Evolutionary conservation across 2,797 vertebrate species (phyloP), one percentile per base, ranked within the genome.

Genomic region (Alcedo atthis): DNA sequence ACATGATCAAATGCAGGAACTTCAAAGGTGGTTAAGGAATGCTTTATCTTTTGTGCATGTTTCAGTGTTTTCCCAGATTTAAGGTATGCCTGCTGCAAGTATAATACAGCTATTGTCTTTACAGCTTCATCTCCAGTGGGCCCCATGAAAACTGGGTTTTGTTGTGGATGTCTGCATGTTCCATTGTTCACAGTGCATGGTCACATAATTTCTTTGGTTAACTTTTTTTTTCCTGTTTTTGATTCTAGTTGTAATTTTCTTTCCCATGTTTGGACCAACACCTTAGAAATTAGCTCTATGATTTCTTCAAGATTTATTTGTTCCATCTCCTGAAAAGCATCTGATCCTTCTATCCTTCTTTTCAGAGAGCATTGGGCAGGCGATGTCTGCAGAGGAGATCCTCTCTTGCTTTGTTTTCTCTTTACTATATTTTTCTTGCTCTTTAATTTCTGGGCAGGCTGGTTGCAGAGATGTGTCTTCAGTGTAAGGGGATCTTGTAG

Each of bases 111-210:
- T 74, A n/a, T 33, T 88, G 53, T 32, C 46, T 79, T 84, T 63
- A 32, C 25, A 59, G 30, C 12, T 9, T 67, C 26, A 46, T 35
- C 22, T 81, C 40, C 28, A 15, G 35, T 5, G 46, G 6, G 9
- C n/a, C 40, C 35, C 16, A n/a, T 67, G 78, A 67, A 83, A 94
- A 61, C 7, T 33, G 20, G 6, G 30, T 43, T 86, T 68, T 68
- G 2, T 64, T 14, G 37, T 15, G 14, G 43, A 12, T 51, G 22
- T 49, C 28, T 10, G 17, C 1, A 0, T 25, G 0, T 26, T 53
- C n/a, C 11, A 7, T 22, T 73, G 26, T 26, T 21, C 11, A 20
- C 20, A 19, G 15, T 66, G 32, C 30, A 48, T n/a, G 10, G 30
- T 45, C 18, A 32, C 13, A 10, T 15, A 48, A 45, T 77, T 35